These are phyloP conservation scores for Phymanthus crucifer DNA, from an alignment of 92 coral and sea anemone species.

Conservation along the genomic window DNA sequence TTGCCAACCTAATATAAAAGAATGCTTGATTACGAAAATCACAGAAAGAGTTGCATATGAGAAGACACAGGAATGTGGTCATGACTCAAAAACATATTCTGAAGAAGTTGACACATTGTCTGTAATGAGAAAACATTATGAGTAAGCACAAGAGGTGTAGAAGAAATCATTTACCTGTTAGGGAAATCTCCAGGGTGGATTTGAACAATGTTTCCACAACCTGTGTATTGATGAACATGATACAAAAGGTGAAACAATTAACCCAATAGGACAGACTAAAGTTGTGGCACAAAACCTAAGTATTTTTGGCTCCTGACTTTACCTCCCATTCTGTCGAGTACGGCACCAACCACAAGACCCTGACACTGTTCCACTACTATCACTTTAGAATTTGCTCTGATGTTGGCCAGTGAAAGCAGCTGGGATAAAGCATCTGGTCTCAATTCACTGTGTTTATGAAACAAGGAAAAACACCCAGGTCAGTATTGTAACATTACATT, in stretches of 20 bases:
- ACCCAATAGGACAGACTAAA: too few species aligned
- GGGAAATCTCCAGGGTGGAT: constrained; percentile 88
- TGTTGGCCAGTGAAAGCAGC: constrained; percentile 80
- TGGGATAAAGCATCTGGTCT: constrained; percentile 91
- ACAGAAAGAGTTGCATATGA: too few species aligned
- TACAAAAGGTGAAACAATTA: not conserved
- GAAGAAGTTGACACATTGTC: too few species aligned
- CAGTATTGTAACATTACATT: not conserved
- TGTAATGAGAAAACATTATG: too few species aligned
- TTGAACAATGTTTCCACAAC: constrained; percentile 86
- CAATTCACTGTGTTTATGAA: constrained; percentile 56
- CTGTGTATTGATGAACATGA: constrained; percentile 33
- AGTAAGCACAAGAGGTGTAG: too few species aligned
- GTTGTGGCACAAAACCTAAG: too few species aligned
- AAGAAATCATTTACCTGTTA: constrained; percentile 49
- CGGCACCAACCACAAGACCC: constrained; percentile 84
- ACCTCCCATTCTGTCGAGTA: constrained; percentile 95
- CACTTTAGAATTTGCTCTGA: constrained; percentile 71
- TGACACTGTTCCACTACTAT: constrained; percentile 85
- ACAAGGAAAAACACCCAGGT: not conserved
- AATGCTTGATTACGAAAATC: too few species aligned
- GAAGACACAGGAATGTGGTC: too few species aligned
- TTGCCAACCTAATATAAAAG: constrained; percentile 52
- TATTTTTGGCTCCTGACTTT: not conserved
- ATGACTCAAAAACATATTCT: too few species aligned